Base-by-base conservation (phyloP, 2,888 invertebrate species). In the Isotomurus palustris region DNA sequence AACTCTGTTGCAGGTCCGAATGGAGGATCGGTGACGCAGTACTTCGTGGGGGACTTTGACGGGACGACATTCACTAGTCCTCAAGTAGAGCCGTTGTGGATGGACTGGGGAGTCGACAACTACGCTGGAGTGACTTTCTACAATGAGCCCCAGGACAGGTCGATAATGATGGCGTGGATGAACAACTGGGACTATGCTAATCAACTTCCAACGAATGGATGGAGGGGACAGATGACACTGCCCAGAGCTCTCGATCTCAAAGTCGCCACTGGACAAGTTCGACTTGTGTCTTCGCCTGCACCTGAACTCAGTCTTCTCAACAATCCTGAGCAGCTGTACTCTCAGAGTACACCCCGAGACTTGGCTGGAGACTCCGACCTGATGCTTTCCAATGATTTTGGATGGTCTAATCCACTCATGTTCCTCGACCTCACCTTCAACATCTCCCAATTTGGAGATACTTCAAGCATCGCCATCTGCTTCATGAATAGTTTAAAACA, bases 31-130 rank as follows among this genome's bases (percentile, higher is more conserved):
- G 62, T 47, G 3, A 67, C 70, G 0, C 68, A 66, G 36, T 70
- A 70, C 36, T 70, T 70, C 38, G 27, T 68, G 25, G 70, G 70
- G 1, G 35, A 58, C 14, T 70, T 68, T 52, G 58, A 66, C 28
- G 60, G 59, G 8, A 47, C 29, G 0, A 51, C 53, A 0, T 66
- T 59, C 48, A 59, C 52, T 29, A 27, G 24, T 35, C 51, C 49
- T 21, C 56, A 50, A 53, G 51, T 36, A 14, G 29, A 56, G 5
- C 5, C 62, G 3, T 54, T 63, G 22, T 70, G 68, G 68, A 41
- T 70, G 44, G 70, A 70, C 29, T 70, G 64, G 62, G 70, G 70
- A 41, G 35, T 59, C 0, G 70, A 70, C 22, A 70, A 70, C 47
- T 70, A 70, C 36, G 70, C 68, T 10, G 62, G 65, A 17, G 68